Evolutionary conservation across 1,140 invertebrate species (phyloP), one percentile per base, ranked within the genome.

Genomic region (Microplitis mediator): DNA sequence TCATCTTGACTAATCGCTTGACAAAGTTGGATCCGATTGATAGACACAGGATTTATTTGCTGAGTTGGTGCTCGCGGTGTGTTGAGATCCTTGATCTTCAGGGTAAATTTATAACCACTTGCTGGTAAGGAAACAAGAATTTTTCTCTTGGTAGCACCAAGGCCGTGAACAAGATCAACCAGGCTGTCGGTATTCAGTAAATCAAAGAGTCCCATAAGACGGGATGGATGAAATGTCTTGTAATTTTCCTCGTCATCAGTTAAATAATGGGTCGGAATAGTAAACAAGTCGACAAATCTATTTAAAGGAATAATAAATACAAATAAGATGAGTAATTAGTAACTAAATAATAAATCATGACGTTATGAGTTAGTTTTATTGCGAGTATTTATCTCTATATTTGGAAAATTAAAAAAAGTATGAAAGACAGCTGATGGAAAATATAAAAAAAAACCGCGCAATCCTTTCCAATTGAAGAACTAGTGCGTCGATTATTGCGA

Each of bases 131-230:
- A 90, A 74, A 94, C 87, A 5, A 94, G 84, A 6, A 95, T 81
- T 82, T 93, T 93, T 1, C 90, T 88, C 32, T 92, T 88, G 2
- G 91, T 90, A 2, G 90, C 91, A 56, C 93, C 93, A 39, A 94
- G 86, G 31, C 92, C 92, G 6, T 88, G 89, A 1, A 93, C 89
- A 54, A 95, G 86, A 83, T 95, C 93, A 36, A 95, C 90, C 34
- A 94, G 85, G 32, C 92, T 94, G 82, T 95, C 93, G 66, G 92
- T 91, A 77, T 95, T 95, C 73, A 93, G 89, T 87, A 94, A 91
- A 77, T 94, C 93, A 84, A 92, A 93, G 23, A 93, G 80, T 3
- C 93, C 93, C 84, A 93, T 94, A 71, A 94, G 83, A 70, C 93
- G 85, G 77, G 92, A 93, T 0, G 92, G 93, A 83, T 95, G 93